Conservation (phyloP, 2,888 invertebrate species). For the Adela reaumurella region DNA sequence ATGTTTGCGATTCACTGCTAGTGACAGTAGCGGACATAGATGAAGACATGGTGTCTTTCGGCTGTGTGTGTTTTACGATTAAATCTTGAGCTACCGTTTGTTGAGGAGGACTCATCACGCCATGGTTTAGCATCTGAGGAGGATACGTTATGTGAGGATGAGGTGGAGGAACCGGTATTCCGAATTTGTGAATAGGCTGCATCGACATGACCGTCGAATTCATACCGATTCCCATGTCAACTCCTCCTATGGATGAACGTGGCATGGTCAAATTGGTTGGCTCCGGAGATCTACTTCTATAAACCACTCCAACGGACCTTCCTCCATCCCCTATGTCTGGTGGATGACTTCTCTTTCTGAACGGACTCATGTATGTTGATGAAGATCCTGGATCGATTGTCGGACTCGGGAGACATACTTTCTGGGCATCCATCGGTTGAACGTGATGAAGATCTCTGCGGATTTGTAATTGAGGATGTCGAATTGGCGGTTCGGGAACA, state of each 20-base stretch:
- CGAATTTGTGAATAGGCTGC: slow-evolving; percentile 47
- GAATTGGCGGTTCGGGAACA: slow-evolving; percentile 37
- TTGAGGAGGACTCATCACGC: slow-evolving; percentile 36
- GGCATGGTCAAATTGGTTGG: slow-evolving; percentile 50
- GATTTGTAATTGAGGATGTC: slow-evolving; percentile 67
- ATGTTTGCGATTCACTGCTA: slow-evolving; percentile 24
- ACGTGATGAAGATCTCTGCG: slow-evolving; percentile 70
- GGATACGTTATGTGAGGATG: slow-evolving; percentile 39
- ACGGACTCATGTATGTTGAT: slow-evolving; percentile 47
- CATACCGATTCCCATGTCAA: slow-evolving; percentile 31
- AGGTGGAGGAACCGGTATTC: slow-evolving; percentile 43
- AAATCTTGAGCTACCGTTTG: slow-evolving; percentile 52
- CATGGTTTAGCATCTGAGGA: slow-evolving; percentile 30
- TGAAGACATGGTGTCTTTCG: slow-evolving; percentile 36
- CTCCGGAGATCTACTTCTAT: slow-evolving; percentile 44
- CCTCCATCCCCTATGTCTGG: slow-evolving; percentile 45
- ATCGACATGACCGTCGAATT: slow-evolving; percentile 41
- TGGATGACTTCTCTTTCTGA: slow-evolving; percentile 56
- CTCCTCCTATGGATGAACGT: slow-evolving; percentile 25
- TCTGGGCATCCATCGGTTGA: slow-evolving; percentile 33
- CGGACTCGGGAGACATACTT: slow-evolving; percentile 38
- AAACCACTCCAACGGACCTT: slow-evolving; percentile 36
- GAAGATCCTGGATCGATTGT: slow-evolving; percentile 45
- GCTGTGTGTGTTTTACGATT: slow-evolving; percentile 50
- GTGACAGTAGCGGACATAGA: slow-evolving; percentile 39